Conservation (phyloP, 2,113 vertebrate genomes). For the Tragelaphus strepsiceros region DNA sequence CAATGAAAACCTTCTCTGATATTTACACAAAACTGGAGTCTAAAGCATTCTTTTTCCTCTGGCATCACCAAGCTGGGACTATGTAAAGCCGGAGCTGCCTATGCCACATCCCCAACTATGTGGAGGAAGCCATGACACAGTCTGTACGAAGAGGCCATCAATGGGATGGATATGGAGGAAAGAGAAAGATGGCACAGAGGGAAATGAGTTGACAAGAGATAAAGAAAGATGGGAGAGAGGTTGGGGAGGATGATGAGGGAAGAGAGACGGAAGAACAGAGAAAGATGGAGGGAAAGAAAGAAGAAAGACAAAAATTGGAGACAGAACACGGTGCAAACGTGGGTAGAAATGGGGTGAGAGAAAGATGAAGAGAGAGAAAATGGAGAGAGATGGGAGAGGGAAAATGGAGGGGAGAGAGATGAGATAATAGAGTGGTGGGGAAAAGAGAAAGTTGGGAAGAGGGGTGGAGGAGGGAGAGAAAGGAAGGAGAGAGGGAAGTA, state of each 20-base stretch:
- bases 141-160: not conserved
- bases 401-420: not conserved
- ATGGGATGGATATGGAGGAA: not conserved
- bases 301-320: not conserved
- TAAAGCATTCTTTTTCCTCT: not conserved
- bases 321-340: not conserved
- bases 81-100: not conserved
- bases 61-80: not conserved
- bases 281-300: not conserved
- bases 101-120: fast-evolving
- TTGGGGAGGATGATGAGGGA: not conserved
- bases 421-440: not conserved
- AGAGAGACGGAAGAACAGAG: not conserved
- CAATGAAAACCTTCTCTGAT: not conserved
- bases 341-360: not conserved
- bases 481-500: not conserved
- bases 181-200: not conserved
- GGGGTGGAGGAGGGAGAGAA: not conserved
- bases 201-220: not conserved
- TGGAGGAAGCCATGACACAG: not conserved
- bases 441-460: not conserved
- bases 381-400: not conserved
- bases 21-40: not conserved
- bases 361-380: not conserved
- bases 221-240: not conserved